Evolutionary conservation across 2,797 vertebrate species (phyloP).

Genomic region (Coluber constrictor): DNA sequence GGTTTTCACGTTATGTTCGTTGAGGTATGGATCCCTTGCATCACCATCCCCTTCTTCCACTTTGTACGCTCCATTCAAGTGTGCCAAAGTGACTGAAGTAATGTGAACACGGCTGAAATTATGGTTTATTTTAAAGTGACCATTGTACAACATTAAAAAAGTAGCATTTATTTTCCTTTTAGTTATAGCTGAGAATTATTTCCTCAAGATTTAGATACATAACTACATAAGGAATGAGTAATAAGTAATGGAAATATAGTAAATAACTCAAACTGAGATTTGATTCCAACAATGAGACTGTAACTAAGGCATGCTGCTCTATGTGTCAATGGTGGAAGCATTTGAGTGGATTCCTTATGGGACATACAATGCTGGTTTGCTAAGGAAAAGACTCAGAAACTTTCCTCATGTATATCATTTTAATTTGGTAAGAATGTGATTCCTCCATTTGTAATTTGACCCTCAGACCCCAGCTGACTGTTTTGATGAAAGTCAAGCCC

Average conservation of each 20-base stretch:
- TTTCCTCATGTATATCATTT: background rate
- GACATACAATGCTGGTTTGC: background rate
- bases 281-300: background rate
- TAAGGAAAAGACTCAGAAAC: background rate
- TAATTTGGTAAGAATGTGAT: background rate
- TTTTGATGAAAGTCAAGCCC: background rate
- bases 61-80: slow-evolving; percentile 92
- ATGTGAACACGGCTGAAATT: slow-evolving; percentile 92
- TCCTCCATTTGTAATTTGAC: background rate
- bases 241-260: background rate
- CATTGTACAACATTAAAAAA: slow-evolving; percentile 47
- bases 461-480: background rate
- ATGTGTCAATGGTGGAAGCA: background rate
- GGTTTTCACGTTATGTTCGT: slow-evolving; percentile 89
- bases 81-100: slow-evolving; percentile 91
- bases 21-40: slow-evolving; percentile 90
- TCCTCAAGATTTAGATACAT: background rate
- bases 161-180: slow-evolving; percentile 22
- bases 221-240: background rate
- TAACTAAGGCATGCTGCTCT: background rate
- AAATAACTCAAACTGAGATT: background rate
- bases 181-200: slow-evolving; percentile 13
- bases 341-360: background rate
- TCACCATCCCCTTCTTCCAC: slow-evolving; percentile 93
- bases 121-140: slow-evolving; percentile 46